A percentile compares a stretch with the other conserved stretches of the same genome.
phyloP scores from a whole-genome alignment of 2,797 vertebrate species.

The Hydrolagus colliei region DNA sequence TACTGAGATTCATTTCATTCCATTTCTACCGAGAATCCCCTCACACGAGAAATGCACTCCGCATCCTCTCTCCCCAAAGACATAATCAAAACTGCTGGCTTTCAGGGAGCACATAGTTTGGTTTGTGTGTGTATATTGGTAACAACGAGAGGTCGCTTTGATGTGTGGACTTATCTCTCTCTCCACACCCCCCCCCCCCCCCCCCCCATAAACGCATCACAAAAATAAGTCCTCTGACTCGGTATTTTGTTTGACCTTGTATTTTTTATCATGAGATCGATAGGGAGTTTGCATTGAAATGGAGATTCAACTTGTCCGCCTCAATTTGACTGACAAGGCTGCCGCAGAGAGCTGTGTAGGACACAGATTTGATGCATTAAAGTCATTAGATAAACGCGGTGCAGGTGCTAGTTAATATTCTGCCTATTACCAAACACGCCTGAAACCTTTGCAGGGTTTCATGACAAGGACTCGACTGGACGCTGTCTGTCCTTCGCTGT shows the following conservation, averaged over 20 bases:
- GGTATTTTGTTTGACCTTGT: neutral
- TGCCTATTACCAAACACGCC: neutral
- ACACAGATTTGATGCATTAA: neutral
- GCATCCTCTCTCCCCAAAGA: neutral
- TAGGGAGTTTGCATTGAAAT: neutral
- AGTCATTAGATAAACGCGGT: neutral
- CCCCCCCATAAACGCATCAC: neutral
- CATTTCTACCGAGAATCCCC: neutral
- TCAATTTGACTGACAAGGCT: neutral
- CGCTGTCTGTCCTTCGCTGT: neutral
- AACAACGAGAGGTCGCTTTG: neutral
- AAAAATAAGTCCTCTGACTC: too few species aligned
- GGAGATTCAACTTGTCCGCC: neutral
- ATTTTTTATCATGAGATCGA: neutral
- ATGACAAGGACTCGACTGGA: too few species aligned
- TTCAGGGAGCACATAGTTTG: neutral
- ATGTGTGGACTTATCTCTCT: too few species aligned
- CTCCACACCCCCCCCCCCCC: neutral
- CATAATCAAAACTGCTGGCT: neutral
- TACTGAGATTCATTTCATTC: neutral
- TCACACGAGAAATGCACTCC: too few species aligned
- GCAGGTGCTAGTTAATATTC: neutral
- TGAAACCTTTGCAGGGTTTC: neutral
- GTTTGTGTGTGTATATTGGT: neutral
- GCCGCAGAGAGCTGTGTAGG: neutral